Conservation (phyloP, 2,888 invertebrate species). For the Ectobius pallidus region DNA sequence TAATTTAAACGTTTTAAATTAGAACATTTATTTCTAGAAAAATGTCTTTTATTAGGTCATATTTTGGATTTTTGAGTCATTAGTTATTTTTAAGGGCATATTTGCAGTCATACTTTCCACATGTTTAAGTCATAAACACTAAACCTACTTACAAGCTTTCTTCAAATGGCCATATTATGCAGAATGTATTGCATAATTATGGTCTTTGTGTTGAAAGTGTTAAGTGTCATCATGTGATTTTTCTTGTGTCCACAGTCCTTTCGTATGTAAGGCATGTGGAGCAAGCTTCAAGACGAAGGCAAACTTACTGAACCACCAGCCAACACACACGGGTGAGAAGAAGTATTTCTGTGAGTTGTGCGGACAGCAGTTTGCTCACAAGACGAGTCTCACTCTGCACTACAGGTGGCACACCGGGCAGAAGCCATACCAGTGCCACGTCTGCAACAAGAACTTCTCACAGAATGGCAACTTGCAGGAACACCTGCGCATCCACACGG, state of each 20-base stretch:
- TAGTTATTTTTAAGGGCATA: too few species aligned
- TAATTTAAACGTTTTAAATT: too few species aligned
- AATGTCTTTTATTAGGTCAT: too few species aligned
- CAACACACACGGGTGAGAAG: constrained; percentile 74
- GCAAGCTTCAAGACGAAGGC: constrained; percentile 74
- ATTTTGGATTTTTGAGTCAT: too few species aligned
- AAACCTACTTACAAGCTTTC: too few species aligned
- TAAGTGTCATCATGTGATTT: constrained; percentile 42
- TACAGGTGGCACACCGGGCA: constrained; percentile 60
- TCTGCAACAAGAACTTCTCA: constrained; percentile 75
- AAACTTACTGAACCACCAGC: constrained; percentile 73
- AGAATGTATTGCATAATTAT: too few species aligned
- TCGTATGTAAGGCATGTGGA: constrained; percentile 53
- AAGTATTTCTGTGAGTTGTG: constrained; percentile 73
- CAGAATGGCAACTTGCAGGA: constrained; percentile 80
- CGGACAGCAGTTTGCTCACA: constrained; percentile 75
- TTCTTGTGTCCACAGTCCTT: constrained; percentile 51
- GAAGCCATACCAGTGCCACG: constrained; percentile 70
- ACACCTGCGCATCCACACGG: constrained; percentile 78
- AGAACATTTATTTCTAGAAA: too few species aligned
- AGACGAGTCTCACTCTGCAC: constrained; percentile 77
- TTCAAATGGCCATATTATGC: too few species aligned
- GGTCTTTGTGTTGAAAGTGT: too few species aligned
- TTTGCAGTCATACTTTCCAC: too few species aligned
- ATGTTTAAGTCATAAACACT: too few species aligned